Evolutionary conservation across 2,113 vertebrate genomes (phyloP).

Genomic region (Crypturellus undulatus): DNA sequence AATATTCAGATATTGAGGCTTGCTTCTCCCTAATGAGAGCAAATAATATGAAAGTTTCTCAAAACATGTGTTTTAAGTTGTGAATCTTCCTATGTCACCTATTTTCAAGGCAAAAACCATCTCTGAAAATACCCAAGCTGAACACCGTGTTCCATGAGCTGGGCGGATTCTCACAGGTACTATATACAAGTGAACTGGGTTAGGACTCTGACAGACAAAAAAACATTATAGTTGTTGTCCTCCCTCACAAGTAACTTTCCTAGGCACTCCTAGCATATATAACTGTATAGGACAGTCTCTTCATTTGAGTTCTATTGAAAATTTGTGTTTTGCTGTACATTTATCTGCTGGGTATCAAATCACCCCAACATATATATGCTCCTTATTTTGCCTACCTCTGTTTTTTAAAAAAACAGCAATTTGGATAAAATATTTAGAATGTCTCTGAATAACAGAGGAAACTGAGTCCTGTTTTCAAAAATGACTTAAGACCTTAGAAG

Average conservation of each 20-base stretch:
- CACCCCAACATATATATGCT: not conserved
- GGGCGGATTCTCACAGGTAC: not conserved
- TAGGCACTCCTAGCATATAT: not conserved
- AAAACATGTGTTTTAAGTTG: not conserved
- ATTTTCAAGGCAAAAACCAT: not conserved
- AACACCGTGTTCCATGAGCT: not conserved
- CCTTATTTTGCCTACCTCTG: not conserved
- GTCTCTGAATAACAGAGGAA: slow-evolving; percentile 27
- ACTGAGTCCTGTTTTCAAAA: slow-evolving; percentile 51
- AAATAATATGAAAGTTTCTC: not conserved
- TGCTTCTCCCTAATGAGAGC: not conserved
- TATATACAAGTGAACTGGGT: not conserved
- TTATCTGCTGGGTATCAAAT: not conserved
- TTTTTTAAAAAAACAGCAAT: not conserved
- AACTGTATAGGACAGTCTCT: not conserved
- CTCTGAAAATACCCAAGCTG: not conserved
- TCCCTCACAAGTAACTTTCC: not conserved
- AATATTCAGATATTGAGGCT: not conserved
- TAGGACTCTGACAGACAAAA: not conserved
- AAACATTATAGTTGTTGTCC: not conserved
- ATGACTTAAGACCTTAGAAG: slow-evolving; percentile 32
- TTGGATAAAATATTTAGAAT: slow-evolving; percentile 19
- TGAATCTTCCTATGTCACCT: not conserved
- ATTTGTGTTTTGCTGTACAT: not conserved
- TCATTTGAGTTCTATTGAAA: not conserved